A percentile compares a stretch with the other conserved stretches of the same genome.
Evolutionary conservation across 2,888 invertebrate genomes (phyloP).

Genomic region (Meiosimyza platycephala): DNA sequence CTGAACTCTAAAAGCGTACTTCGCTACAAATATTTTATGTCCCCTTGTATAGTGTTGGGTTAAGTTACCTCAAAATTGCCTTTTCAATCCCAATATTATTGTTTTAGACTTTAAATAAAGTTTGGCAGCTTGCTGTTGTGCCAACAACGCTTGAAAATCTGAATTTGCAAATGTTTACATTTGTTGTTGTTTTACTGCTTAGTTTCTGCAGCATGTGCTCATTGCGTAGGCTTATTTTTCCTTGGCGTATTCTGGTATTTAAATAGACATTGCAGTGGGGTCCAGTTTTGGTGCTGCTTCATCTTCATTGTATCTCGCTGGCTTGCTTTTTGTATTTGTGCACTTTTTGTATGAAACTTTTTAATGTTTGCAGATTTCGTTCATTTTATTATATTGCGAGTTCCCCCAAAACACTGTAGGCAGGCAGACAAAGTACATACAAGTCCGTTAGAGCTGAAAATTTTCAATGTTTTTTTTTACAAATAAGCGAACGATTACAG

Average conservation of each 20-base stretch:
- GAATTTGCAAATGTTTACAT: slow-evolving; percentile 59
- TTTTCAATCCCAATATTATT: slow-evolving; percentile 34
- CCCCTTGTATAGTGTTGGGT: too few relatives aligned
- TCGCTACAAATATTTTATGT: too few relatives aligned
- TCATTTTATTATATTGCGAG: slow-evolving; percentile 21
- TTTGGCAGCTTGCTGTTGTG: slow-evolving; percentile 27
- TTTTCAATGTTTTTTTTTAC: not conserved
- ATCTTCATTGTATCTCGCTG: not conserved
- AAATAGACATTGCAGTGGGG: slow-evolving; percentile 20
- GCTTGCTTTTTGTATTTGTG: too few relatives aligned
- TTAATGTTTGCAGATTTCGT: slow-evolving; percentile 33
- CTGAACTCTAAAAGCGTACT: too few relatives aligned
- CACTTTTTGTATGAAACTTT: slow-evolving; percentile 22
- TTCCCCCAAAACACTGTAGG: not conserved
- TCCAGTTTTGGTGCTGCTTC: slow-evolving; percentile 10
- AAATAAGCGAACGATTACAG: slow-evolving; percentile 50
- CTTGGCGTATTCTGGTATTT: not conserved
- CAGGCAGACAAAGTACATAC: not conserved
- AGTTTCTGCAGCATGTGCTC: slow-evolving; percentile 10
- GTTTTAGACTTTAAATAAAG: slow-evolving; percentile 40
- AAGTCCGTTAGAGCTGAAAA: not conserved
- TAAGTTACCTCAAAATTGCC: not conserved
- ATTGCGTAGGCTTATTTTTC: slow-evolving; percentile 17
- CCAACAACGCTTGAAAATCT: slow-evolving; percentile 55
- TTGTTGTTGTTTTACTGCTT: slow-evolving; percentile 12